A percentile compares a stretch with the other conserved stretches of the same genome.
Conservation (phyloP, 2,888 invertebrate species). For the Archips xylosteana region DNA sequence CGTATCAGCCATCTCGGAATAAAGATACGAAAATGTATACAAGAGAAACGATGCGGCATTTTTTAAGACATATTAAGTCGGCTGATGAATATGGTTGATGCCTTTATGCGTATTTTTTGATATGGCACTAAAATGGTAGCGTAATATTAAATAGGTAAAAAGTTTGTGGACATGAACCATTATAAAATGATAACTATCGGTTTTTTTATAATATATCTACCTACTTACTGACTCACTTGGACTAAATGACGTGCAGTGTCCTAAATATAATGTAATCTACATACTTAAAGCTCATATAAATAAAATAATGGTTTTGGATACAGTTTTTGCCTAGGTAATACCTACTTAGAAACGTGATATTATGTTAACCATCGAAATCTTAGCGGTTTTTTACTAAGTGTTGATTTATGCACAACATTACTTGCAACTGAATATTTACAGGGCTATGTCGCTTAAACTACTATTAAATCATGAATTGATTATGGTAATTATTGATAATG, state of each 20-base stretch:
- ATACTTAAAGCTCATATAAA: no score
- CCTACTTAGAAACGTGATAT: no score
- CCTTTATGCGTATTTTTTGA: background rate
- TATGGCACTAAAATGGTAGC: background rate
- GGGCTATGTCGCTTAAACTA: background rate
- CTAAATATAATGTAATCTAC: no score
- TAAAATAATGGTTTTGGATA: no score
- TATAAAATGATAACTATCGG: background rate
- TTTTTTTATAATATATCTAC: no score
- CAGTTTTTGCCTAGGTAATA: no score
- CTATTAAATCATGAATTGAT: background rate
- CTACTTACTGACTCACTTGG: no score
- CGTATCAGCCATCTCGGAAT: constrained; percentile 31
- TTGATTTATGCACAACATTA: background rate
- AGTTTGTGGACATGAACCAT: background rate
- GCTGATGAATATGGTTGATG: constrained; percentile 31
- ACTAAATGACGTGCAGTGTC: no score
- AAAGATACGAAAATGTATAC: constrained; percentile 40
- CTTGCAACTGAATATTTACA: background rate
- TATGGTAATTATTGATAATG: background rate
- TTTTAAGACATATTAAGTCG: constrained; percentile 34
- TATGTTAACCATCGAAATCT: no score
- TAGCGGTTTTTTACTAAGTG: no score
- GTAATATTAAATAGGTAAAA: background rate
- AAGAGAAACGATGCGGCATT: constrained; percentile 23